Conservation (phyloP, 2,113 vertebrate genomes). For the Grus americana region DNA sequence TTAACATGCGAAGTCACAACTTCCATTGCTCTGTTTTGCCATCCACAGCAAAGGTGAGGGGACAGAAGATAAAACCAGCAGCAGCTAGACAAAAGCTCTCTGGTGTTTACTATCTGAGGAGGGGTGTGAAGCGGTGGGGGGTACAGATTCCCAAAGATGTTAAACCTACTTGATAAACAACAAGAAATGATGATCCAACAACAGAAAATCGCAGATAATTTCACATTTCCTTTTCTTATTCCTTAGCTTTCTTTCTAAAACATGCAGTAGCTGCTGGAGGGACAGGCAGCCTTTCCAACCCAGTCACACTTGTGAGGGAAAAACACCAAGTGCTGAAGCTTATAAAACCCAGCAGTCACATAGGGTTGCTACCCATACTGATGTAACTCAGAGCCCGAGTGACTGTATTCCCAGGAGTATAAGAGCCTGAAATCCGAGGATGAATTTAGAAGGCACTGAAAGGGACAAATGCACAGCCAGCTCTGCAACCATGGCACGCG, state of each 20-base stretch:
- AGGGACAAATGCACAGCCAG: neutral
- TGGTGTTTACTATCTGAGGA: neutral
- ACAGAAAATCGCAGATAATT: neutral
- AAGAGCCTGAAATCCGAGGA: neutral
- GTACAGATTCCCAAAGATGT: neutral
- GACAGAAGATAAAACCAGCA: neutral
- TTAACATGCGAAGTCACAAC: neutral
- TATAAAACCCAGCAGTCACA: neutral
- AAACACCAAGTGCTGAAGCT: neutral
- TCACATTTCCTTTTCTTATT: neutral
- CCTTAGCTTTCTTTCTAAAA: neutral
- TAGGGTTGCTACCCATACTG: neutral
- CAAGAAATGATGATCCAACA: neutral
- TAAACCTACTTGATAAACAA: neutral
- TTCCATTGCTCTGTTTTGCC: neutral
- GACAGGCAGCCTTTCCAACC: neutral
- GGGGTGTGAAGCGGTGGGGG: accelerated
- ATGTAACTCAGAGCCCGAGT: neutral
- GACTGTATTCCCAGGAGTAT: neutral
- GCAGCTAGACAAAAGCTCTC: neutral
- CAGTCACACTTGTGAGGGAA: neutral
- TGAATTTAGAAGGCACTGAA: neutral
- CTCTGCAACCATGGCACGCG: neutral
- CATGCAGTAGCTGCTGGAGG: neutral
- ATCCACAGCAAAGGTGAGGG: neutral